Evolutionary conservation across 2,797 vertebrate genomes (phyloP).

Genomic region (Gouania willdenowi): DNA sequence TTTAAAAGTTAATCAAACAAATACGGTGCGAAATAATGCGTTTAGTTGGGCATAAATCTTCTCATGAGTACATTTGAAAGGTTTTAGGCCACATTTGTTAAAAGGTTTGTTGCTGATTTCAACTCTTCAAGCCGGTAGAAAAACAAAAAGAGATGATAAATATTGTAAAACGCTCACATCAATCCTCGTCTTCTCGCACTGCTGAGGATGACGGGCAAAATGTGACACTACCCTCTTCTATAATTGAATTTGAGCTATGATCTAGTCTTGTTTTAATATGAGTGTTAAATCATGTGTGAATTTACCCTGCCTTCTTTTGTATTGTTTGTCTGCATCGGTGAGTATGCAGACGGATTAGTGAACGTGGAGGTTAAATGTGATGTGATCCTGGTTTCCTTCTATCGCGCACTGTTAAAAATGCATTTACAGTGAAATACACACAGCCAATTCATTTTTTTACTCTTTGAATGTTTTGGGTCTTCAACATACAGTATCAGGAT

Average conservation of each 20-base stretch:
- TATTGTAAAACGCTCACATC: slow-evolving; percentile 43
- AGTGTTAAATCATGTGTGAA: slow-evolving; percentile 59
- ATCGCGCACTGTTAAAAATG: slow-evolving; percentile 8
- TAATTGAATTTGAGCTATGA: slow-evolving; percentile 64
- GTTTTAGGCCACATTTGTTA: too few species aligned
- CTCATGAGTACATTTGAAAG: too few species aligned
- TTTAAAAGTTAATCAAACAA: too few species aligned
- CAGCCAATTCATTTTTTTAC: neutral
- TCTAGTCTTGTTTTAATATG: slow-evolving; percentile 62
- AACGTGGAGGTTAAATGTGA: slow-evolving; percentile 27
- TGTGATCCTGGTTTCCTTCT: slow-evolving; percentile 31
- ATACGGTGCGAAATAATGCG: too few species aligned
- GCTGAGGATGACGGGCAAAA: slow-evolving; percentile 49
- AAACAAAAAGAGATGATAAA: too few species aligned
- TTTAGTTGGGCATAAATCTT: too few species aligned
- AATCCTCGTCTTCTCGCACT: slow-evolving; percentile 44
- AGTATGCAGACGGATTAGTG: slow-evolving; percentile 17
- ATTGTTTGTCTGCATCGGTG: slow-evolving; percentile 21
- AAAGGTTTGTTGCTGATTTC: too few species aligned
- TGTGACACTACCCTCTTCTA: slow-evolving; percentile 47
- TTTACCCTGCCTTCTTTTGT: slow-evolving; percentile 24
- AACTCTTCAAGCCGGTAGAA: too few species aligned
- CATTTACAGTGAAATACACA: slow-evolving; percentile 3
- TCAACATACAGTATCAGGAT: too few species aligned
- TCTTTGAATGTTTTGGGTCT: too few species aligned